Base-by-base conservation (phyloP, 2,888 invertebrate species). In the Abrostola triplasia region DNA sequence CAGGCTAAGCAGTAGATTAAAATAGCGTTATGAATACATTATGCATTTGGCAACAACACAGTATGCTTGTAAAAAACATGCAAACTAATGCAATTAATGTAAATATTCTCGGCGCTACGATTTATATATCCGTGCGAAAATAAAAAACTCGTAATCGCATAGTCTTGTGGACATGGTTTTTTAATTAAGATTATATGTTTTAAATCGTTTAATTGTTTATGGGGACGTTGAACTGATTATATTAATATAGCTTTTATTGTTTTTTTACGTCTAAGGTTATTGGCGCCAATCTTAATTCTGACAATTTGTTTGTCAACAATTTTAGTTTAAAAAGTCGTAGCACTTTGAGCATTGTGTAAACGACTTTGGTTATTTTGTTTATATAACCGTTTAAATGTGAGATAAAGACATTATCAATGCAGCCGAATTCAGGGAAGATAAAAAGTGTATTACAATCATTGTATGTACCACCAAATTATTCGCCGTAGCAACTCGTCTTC, bases 191-290 rank as follows among this genome's bases (percentile, higher is more conserved):
- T 59, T n/a, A 57, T 42, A 36, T 0, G 13, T 50, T 67, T 67
- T 59, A 48, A 71, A 72, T 50, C 49, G 68, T 68, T 68, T 68
- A 59, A 73, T 57, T 67, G n/a, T 52, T 54, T 47, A 47, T 35
- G 52, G 48, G 42, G 13, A 42, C 12, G 42, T 57, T 47, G 11
- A 47, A 36, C 36, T 5, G 10, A 41, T 12, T n/a, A 51, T 1
- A 13, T 24, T 47, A 7, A 24, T 47, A 24, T 7, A 9, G 1
- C 8, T 13, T 47, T 24, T 24, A 24, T 24, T 24, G 24, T 24
- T 24, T 24, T 24, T 24, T 24, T 24, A 24, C 4, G 24, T 4
- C 24, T 24, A 24, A 24, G 24, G 24, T 24, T 24, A 24, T 24
- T 24, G 24, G 24, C 24, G 24, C 24, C 24, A 4, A 2, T 24